Percentiles rank a stretch among this genome's conserved stretches.
Evolutionary conservation across 2,888 invertebrate genomes (phyloP).

Genomic region (Volucella zonaria): DNA sequence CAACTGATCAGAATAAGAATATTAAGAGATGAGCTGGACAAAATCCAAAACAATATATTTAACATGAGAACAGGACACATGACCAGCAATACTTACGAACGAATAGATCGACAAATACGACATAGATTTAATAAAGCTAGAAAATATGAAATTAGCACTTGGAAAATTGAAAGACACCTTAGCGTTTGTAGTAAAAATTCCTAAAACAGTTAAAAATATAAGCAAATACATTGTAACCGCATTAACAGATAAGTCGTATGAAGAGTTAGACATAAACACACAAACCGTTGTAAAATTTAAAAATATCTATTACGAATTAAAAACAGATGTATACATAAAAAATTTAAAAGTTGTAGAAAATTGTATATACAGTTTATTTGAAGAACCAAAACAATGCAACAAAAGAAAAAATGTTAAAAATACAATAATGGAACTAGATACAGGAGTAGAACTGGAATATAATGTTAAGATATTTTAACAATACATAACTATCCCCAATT

Average conservation of each 20-base stretch:
- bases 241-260: background rate
- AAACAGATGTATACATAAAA: too few relatives aligned
- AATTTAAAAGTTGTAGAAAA: background rate
- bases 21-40: background rate
- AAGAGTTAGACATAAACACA: background rate
- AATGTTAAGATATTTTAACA: background rate
- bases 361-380: background rate
- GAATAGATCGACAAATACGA: background rate
- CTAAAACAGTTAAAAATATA: too few relatives aligned
- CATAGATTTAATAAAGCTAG: too few relatives aligned
- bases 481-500: constrained; percentile 10
- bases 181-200: background rate
- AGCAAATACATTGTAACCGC: background rate
- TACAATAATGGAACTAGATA: background rate
- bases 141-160: background rate
- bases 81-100: too few relatives aligned
- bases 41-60: background rate
- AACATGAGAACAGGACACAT: too few relatives aligned
- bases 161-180: background rate
- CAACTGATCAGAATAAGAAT: too few relatives aligned
- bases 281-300: background rate
- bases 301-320: constrained; percentile 1
- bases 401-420: constrained; percentile 8
- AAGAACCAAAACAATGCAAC: constrained; percentile 1
- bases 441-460: constrained; percentile 3